Conservation (phyloP, 92 coral and sea anemone species). For the Phymanthus crucifer region DNA sequence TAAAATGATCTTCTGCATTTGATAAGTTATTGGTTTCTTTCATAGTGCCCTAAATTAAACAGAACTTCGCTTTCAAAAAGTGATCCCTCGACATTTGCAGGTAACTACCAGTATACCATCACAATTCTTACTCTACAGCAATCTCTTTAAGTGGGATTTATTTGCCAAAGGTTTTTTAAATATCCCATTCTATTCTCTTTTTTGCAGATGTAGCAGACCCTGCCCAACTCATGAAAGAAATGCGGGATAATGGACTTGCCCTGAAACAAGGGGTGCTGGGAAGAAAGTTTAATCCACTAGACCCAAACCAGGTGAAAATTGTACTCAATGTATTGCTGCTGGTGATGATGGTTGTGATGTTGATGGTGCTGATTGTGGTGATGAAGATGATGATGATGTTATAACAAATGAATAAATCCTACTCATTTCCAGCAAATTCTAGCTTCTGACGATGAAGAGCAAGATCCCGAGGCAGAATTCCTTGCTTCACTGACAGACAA, state of each 20-base stretch:
- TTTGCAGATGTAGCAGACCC: slow-evolving; percentile 90
- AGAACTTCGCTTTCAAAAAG: slow-evolving; percentile 59
- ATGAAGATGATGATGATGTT: too few species aligned
- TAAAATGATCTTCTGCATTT: neutral
- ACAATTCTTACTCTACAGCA: too few species aligned
- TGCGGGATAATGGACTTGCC: slow-evolving; percentile 91
- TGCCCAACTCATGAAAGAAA: slow-evolving; percentile 85
- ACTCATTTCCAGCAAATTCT: slow-evolving; percentile 86
- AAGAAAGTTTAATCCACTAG: slow-evolving; percentile 75
- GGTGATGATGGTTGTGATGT: too few species aligned
- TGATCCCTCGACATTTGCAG: slow-evolving; percentile 60
- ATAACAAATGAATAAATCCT: too few species aligned
- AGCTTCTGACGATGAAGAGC: slow-evolving; percentile 91
- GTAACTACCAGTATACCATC: slow-evolving; percentile 3
- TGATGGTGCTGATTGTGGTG: too few species aligned
- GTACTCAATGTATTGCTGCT: neutral
- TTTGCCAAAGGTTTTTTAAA: too few species aligned
- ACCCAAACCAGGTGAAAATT: slow-evolving; percentile 86
- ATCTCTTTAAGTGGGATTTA: too few species aligned
- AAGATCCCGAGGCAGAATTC: slow-evolving; percentile 91
- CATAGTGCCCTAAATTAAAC: slow-evolving; percentile 85
- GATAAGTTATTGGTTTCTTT: neutral
- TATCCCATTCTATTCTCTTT: too few species aligned
- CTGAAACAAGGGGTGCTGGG: slow-evolving; percentile 89
- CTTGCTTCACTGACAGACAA: slow-evolving; percentile 89